These are phyloP conservation scores for Dryobates pubescens DNA, from an alignment of 2,797 vertebrate genomes.

Conservation along the genomic window DNA sequence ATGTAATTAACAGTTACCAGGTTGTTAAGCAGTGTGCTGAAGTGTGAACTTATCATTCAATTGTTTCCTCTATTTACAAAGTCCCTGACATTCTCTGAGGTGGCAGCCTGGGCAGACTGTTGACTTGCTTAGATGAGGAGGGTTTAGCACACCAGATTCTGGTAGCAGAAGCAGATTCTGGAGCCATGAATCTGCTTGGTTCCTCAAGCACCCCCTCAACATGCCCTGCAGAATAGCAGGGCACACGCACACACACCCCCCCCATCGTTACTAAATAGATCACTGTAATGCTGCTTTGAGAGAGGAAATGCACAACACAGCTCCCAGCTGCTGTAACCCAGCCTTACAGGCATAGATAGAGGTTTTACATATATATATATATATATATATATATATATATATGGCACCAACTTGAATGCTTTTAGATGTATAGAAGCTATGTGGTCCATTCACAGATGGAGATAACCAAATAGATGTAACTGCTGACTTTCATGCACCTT, in stretches of 20 bases:
- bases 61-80: constrained; percentile 79
- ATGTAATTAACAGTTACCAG: constrained; percentile 72
- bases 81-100: constrained; percentile 47
- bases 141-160: constrained; percentile 34
- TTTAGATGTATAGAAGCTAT: not conserved
- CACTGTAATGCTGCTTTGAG: not conserved
- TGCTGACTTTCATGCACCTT: not conserved
- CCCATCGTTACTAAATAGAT: not conserved
- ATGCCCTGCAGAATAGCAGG: not conserved
- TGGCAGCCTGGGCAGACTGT: constrained; percentile 56
- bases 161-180: constrained; percentile 31
- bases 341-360: not conserved
- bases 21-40: constrained; percentile 75
- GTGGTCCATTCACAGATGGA: not conserved
- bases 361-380: not conserved
- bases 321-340: not conserved
- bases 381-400: not conserved
- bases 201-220: constrained; percentile 8
- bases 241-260: no score
- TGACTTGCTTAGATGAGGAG: constrained; percentile 68
- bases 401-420: not conserved
- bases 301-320: not conserved
- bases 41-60: constrained; percentile 77
- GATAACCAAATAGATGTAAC: not conserved
- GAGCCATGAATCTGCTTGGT: not conserved